Conservation (phyloP, 1,140 invertebrate genomes). For the Panagrolaimus sp. region DNA sequence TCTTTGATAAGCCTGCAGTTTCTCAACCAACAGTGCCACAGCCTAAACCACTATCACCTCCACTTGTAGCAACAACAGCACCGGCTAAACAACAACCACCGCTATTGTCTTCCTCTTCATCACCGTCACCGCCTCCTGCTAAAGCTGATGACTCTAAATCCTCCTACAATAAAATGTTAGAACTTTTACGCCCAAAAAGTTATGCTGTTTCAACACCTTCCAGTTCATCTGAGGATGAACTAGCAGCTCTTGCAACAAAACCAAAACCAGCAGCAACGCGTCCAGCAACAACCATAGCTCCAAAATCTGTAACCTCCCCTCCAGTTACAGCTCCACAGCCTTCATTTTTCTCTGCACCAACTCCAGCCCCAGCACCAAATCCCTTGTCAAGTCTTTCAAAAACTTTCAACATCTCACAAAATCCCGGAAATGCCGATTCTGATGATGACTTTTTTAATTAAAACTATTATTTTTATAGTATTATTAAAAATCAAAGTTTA, state of each 20-base stretch:
- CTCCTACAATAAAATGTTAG: not conserved
- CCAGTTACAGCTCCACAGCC: too few relatives aligned
- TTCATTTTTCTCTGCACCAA: too few relatives aligned
- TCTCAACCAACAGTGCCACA: too few relatives aligned
- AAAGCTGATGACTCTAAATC: not conserved
- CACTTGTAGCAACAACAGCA: not conserved
- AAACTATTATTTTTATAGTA: not conserved
- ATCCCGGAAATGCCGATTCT: not conserved
- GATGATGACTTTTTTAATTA: constrained; percentile 12
- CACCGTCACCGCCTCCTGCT: not conserved
- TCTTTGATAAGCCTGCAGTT: too few relatives aligned
- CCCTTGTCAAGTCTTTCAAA: too few relatives aligned
- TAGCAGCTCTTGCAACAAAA: too few relatives aligned
- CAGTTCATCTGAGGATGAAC: not conserved
- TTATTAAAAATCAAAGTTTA: too few relatives aligned
- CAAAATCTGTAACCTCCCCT: too few relatives aligned
- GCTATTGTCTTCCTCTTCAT: not conserved
- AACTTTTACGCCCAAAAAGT: not conserved
- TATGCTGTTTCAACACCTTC: not conserved
- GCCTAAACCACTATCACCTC: not conserved
- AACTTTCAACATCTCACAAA: too few relatives aligned
- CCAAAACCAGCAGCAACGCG: not conserved
- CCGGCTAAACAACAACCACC: not conserved
- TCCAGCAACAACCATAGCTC: too few relatives aligned
- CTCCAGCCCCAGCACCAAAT: too few relatives aligned